Percentiles rank a stretch among this genome's conserved stretches.
phyloP scores from a whole-genome alignment of 2,797 vertebrate species.

The Euthynnus affinis region DNA sequence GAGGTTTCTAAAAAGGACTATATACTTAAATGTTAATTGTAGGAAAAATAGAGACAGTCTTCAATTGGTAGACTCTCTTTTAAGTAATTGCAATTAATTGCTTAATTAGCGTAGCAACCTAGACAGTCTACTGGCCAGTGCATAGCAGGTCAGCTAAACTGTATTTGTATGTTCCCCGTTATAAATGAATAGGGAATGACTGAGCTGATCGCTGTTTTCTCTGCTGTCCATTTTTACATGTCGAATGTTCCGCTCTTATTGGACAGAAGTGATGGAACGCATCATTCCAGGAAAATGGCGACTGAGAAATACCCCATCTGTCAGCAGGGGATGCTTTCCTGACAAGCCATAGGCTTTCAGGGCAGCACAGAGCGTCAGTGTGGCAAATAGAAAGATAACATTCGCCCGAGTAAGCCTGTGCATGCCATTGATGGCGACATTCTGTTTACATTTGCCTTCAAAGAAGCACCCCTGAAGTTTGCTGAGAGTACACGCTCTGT shows the following conservation, averaged over 20 bases:
- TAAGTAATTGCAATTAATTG: background rate
- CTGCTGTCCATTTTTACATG: background rate
- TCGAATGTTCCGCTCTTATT: conserved; percentile 5
- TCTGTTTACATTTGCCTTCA: conserved; percentile 14
- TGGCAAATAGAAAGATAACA: conserved; percentile 36
- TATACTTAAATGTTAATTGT: background rate
- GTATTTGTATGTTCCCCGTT: background rate
- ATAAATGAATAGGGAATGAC: background rate
- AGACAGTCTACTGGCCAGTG: too few species aligned
- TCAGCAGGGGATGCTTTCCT: conserved; percentile 35
- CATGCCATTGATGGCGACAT: conserved; percentile 21
- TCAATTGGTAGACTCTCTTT: background rate
- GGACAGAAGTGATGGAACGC: background rate
- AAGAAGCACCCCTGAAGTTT: conserved; percentile 34
- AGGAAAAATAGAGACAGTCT: too few species aligned
- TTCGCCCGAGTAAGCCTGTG: conserved; percentile 23
- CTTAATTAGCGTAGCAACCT: too few species aligned
- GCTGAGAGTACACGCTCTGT: conserved; percentile 30
- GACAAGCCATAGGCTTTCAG: conserved; percentile 48
- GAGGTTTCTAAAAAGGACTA: background rate
- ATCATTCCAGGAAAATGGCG: conserved; percentile 23
- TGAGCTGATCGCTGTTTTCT: too few species aligned
- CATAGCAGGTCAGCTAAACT: background rate
- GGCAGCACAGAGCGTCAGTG: conserved; percentile 25
- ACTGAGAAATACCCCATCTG: conserved; percentile 44